Conservation (phyloP, 2,113 vertebrate species). For the Stigmatopora argus region DNA sequence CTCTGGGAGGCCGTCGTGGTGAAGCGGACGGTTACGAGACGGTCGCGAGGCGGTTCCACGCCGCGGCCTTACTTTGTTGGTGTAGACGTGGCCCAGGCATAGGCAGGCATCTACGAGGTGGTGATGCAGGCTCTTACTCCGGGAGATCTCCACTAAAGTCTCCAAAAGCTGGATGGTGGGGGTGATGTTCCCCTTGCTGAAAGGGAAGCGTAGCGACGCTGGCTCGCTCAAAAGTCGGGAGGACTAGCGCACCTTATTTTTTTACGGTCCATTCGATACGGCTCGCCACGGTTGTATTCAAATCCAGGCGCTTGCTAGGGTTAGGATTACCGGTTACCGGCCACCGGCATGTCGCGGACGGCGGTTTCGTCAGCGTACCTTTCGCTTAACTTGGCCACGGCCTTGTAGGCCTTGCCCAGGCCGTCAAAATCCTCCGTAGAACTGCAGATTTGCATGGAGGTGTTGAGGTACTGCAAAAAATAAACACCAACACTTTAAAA, state of each 20-base stretch:
- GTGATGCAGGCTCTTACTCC: conserved; percentile 11
- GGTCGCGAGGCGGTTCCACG: too few relatives aligned
- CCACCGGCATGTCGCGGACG: too few relatives aligned
- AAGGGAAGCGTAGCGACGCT: not conserved
- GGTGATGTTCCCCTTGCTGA: conserved; percentile 50
- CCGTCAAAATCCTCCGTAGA: conserved; percentile 33
- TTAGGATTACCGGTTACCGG: too few relatives aligned
- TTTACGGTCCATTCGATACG: too few relatives aligned
- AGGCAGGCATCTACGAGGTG: conserved; percentile 43
- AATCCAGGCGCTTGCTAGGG: too few relatives aligned
- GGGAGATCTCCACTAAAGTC: conserved; percentile 42
- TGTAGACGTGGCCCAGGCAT: conserved; percentile 50
- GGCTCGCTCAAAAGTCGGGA: too few relatives aligned
- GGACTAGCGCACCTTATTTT: too few relatives aligned
- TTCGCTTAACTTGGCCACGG: conserved; percentile 49
- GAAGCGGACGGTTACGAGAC: too few relatives aligned
- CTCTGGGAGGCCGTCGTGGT: conserved; percentile 7
- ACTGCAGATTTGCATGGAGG: conserved; percentile 37
- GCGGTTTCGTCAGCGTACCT: conserved; percentile 31
- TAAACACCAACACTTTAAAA: conserved; percentile 34
- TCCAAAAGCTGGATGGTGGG: conserved; percentile 48
- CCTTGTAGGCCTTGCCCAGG: conserved; percentile 47
- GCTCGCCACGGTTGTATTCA: too few relatives aligned
- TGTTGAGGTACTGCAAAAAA: conserved; percentile 52
- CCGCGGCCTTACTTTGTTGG: conserved; percentile 33